A percentile compares a stretch with the other conserved stretches of the same genome.
phyloP scores from a whole-genome alignment of 2,797 vertebrate genomes.

The Myotis pilosus region DNA sequence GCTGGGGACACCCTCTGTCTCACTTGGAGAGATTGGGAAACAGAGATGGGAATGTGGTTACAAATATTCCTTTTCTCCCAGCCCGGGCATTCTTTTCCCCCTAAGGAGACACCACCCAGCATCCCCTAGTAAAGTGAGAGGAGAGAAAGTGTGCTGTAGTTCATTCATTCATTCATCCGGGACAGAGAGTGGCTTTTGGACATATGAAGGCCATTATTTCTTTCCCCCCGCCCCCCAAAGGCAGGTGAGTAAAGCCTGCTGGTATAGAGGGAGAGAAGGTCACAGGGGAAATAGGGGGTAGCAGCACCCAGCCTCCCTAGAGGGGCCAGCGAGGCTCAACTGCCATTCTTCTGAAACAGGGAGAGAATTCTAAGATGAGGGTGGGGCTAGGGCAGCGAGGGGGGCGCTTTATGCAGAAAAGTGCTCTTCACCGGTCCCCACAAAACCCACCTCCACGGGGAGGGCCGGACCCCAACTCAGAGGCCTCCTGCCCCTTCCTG shows the following conservation, averaged over 20 bases:
- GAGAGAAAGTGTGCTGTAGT: neutral
- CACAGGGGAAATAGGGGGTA: neutral
- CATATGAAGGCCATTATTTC: constrained; percentile 39
- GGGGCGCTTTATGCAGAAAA: constrained; percentile 26
- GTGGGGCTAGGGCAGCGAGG: constrained; percentile 45
- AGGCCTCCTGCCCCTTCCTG: constrained; percentile 6
- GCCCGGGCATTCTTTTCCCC: neutral
- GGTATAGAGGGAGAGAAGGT: neutral
- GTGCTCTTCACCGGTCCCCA: neutral
- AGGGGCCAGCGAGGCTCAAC: constrained; percentile 68
- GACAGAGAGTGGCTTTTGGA: constrained; percentile 43
- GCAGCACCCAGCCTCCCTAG: constrained; percentile 19
- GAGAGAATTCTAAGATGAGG: constrained; percentile 66
- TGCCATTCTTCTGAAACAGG: constrained; percentile 65
- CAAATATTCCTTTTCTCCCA: constrained; percentile 46
- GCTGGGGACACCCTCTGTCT: constrained; percentile 96
- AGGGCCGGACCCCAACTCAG: neutral
- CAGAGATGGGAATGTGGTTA: constrained; percentile 65
- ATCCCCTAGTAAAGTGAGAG: neutral
- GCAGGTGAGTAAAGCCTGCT: constrained; percentile 24
- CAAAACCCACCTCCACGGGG: neutral
- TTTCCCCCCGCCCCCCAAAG: neutral
- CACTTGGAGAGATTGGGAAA: constrained; percentile 82
- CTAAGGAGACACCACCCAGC: neutral
- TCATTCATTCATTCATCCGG: constrained; percentile 36